Base-by-base conservation (phyloP, 30 jellyfish, hydroid and myxozoan genomes). In the Aurelia aurita region DNA sequence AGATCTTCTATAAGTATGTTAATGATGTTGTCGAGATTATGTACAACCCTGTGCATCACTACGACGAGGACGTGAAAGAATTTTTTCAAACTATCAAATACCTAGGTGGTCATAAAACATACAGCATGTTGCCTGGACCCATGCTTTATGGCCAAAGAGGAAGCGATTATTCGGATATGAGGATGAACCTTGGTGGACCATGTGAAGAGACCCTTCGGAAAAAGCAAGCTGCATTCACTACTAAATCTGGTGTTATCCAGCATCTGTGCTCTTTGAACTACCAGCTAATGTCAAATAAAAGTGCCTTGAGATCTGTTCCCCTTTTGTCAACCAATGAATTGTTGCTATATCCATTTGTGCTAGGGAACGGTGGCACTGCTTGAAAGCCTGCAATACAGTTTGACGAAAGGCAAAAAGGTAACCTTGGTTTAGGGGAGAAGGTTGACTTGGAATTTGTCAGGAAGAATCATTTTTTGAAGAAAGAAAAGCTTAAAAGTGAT, bases 171-270 rank as follows among this genome's bases (percentile, higher is more conserved):
- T 55, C 66, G 4, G 27, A 55, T 0, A 2, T 3, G 11, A 55
- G 29, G 29, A 55, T 22, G 66, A 55, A 55, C 29, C 29, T 55
- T 55, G 66, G 66, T 1, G 66, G 66, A 55, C 66, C 66, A 55
- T 0, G 28, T 3, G 27, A 55, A 22, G 66, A 55, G 28, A 55
- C 66, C 1, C 66, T 55, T 2, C 25, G 66, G 11, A 55, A 55
- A 55, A 13, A 3, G 26, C 66, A 55, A 55, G 66, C 66, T 55
- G 66, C 66, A 1, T 55, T 18, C 66, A 55, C 66, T 0, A 18
- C 28, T 0, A 13, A 55, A 18, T 55, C 66, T 1, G 66, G 66
- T 3, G 66, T 55, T 22, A 55, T 55, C 29, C 5, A 55, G 66
- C 29, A 18, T 13, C 66, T n/a, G n/a, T n/a, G n/a, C n/a, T n/a